These are phyloP conservation scores for Trichogramma evanescens DNA, from an alignment of 2,888 invertebrate species.

Conservation along the genomic window DNA sequence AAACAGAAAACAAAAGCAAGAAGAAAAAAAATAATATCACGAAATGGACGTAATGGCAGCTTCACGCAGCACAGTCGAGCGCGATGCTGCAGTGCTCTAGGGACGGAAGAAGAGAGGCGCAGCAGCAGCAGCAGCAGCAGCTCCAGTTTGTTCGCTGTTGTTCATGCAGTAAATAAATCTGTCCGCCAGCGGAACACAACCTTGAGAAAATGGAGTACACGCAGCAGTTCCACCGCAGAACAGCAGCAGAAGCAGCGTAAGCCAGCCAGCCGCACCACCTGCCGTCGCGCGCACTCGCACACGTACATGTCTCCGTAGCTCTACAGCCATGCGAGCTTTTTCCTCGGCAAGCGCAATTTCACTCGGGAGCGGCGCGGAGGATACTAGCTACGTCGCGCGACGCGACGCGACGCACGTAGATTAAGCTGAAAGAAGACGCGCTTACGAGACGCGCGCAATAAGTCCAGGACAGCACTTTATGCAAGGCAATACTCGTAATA, in stretches of 20 bases:
- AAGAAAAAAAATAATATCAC: no score
- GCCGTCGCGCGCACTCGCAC: no score
- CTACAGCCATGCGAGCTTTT: no score
- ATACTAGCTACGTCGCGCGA: conserved; percentile 24
- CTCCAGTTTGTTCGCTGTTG: conserved; percentile 31
- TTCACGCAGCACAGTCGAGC: no score
- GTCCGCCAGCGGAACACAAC: conserved; percentile 35
- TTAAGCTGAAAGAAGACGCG: background rate
- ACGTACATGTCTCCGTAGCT: no score
- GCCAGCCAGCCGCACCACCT: background rate
- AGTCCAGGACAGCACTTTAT: background rate
- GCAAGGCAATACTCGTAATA: conserved; percentile 26
- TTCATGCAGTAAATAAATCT: conserved; percentile 43
- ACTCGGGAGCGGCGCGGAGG: background rate
- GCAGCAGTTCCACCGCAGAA: conserved; percentile 8
- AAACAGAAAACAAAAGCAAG: no score
- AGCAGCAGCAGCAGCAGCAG: no score
- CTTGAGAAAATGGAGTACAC: conserved; percentile 26
- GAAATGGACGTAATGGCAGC: no score
- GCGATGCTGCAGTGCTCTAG: background rate
- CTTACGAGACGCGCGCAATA: background rate
- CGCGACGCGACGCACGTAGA: conserved; percentile 6
- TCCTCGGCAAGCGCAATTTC: background rate
- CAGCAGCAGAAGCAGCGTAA: background rate
- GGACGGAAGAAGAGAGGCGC: conserved; percentile 1